These are phyloP conservation scores for Coenonympha glycerion DNA, from an alignment of 2,888 invertebrate genomes.

Conservation along the genomic window DNA sequence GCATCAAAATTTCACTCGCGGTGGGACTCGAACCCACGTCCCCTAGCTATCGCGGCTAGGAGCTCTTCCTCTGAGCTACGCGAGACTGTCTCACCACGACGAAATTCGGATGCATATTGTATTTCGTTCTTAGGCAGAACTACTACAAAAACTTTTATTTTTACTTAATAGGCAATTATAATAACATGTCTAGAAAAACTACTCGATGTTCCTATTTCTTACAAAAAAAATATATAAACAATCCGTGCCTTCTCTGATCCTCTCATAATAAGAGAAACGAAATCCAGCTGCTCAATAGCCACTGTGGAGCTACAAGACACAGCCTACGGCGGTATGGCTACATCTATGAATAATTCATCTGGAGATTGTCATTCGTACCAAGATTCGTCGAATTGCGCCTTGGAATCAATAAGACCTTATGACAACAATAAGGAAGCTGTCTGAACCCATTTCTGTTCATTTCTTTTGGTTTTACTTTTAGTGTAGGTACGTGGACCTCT, in stretches of 20 bases:
- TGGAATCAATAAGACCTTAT: constrained; percentile 18
- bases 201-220: neutral
- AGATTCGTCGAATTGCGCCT: constrained; percentile 17
- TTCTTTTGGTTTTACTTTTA: neutral
- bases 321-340: too few species aligned
- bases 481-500: too few species aligned
- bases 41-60: too few species aligned
- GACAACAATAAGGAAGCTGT: constrained; percentile 1
- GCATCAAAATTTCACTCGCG: too few species aligned
- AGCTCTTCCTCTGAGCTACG: too few species aligned
- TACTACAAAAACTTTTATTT: too few species aligned
- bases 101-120: too few species aligned
- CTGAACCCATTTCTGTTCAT: neutral
- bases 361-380: constrained; percentile 19
- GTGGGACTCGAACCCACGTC: too few species aligned
- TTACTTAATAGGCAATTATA: too few species aligned
- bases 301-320: neutral
- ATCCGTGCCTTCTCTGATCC: neutral
- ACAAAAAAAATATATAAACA: neutral
- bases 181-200: neutral
- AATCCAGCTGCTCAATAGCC: neutral
- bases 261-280: constrained; percentile 6
- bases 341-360: constrained; percentile 21
- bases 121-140: too few species aligned
- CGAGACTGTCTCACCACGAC: too few species aligned